phyloP scores from a whole-genome alignment of 2,888 invertebrate genomes.

The Thelaira solivaga region DNA sequence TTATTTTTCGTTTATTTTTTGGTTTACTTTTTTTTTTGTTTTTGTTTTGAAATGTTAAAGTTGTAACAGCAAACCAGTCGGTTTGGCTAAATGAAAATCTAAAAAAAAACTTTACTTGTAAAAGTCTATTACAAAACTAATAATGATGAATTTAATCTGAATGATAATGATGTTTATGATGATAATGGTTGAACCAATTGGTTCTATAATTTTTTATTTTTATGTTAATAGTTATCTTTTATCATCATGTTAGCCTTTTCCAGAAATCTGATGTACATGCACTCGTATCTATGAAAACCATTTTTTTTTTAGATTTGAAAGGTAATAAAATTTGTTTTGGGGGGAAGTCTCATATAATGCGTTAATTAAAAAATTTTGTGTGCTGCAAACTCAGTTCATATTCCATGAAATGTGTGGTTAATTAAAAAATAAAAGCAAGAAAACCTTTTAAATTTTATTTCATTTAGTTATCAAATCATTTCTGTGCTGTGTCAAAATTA shows the following conservation, averaged over 20 bases:
- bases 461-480: no score
- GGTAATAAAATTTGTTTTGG: not conserved
- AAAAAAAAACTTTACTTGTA: not conserved
- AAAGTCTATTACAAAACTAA: not conserved
- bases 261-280: conserved; percentile 6
- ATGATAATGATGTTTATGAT: no score
- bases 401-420: no score
- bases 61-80: conserved; percentile 56
- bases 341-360: no score
- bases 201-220: not conserved
- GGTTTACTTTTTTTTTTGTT: not conserved
- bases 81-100: conserved; percentile 43
- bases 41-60: conserved; percentile 42
- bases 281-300: no score
- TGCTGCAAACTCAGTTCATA: no score
- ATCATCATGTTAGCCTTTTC: not conserved
- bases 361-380: no score
- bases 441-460: no score
- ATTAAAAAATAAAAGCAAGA: no score
- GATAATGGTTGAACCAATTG: conserved; percentile 11
- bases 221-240: no score
- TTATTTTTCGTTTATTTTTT: not conserved
- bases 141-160: not conserved
- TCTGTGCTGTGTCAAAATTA: no score
- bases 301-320: no score